Base-by-base conservation (phyloP, 2,113 vertebrate genomes). In the Athene noctua region DNA sequence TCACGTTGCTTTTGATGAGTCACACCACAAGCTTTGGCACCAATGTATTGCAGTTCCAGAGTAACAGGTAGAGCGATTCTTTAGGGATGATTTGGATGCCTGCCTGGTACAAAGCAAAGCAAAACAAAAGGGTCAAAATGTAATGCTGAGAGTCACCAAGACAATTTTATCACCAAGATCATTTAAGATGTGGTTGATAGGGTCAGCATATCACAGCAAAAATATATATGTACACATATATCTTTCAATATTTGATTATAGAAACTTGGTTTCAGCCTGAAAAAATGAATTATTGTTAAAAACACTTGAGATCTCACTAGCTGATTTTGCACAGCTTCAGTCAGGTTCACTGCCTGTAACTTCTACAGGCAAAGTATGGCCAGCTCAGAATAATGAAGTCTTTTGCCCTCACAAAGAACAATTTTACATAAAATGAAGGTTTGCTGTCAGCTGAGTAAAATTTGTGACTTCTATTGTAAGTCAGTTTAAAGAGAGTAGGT, bases 1-100 rank as follows among this genome's bases (percentile, higher is more conserved):
- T 88, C 47, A 26, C 87, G 67, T 36, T 78, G 89, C 68, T 93
- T 95, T 73, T 85, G 63, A 85, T 90, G 81, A 96, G 62, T 85
- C 91, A 82, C 61, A 70, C 71, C 77, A 94, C 1, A 13, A 80
- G 61, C 21, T 85, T 71, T 96, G 91, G 91, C 92, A 96, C n/a
- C 47, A 66, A 22, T 19, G 1, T 34, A 47, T 25, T 80, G 91
- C 73, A 77, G 51, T 74, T 93, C 74, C 68, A 88, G 40, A 72
- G 63, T 86, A 97, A 92, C 80, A 91, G 90, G 85, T 95, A 94
- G 42, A 86, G 44, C 2, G 15, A 54, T 55, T 81, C 61, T 83
- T 84, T 27, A 65, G 52, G 55, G 42, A 57, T 52, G 12, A 59
- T 89, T 59, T 93, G 80, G 86, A 93, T 86, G 79, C 47, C 47